Evolutionary conservation across 2,113 vertebrate genomes (phyloP).

Genomic region (Tretioscincus oriximinensis): DNA sequence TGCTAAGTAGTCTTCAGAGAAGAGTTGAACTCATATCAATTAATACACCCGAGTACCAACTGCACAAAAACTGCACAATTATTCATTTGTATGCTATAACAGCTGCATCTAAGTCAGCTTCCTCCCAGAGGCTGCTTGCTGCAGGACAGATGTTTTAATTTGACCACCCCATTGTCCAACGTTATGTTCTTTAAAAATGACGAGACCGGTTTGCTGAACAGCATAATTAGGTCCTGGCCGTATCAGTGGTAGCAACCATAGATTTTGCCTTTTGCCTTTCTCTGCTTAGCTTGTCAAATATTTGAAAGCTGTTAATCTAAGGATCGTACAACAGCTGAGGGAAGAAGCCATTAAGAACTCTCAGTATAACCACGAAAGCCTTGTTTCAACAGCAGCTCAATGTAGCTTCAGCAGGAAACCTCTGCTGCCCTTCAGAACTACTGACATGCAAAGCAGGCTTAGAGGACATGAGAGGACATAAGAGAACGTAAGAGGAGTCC

Average conservation of each 20-base stretch:
- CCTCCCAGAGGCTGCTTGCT: too few species aligned
- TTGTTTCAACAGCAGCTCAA: background rate
- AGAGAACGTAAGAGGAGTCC: constrained; percentile 20
- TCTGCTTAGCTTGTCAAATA: background rate
- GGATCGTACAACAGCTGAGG: background rate
- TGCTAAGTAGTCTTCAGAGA: background rate
- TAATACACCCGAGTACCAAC: background rate
- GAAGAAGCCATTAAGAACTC: background rate
- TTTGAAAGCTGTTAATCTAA: background rate
- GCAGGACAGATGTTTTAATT: background rate
- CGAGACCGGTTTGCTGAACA: too few species aligned
- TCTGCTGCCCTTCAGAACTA: constrained; percentile 2
- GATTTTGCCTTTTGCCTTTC: background rate
- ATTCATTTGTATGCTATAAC: background rate
- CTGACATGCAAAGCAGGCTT: constrained; percentile 22
- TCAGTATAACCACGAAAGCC: background rate
- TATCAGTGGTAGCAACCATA: background rate
- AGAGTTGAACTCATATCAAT: background rate
- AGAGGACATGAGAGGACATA: constrained; percentile 19
- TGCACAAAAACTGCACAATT: background rate
- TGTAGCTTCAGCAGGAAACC: background rate
- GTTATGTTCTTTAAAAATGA: background rate
- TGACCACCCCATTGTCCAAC: background rate
- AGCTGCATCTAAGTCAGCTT: background rate
- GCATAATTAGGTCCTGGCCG: background rate